Base-by-base conservation (phyloP, 23 tunicate genomes). In the Phallusia fumigata region DNA sequence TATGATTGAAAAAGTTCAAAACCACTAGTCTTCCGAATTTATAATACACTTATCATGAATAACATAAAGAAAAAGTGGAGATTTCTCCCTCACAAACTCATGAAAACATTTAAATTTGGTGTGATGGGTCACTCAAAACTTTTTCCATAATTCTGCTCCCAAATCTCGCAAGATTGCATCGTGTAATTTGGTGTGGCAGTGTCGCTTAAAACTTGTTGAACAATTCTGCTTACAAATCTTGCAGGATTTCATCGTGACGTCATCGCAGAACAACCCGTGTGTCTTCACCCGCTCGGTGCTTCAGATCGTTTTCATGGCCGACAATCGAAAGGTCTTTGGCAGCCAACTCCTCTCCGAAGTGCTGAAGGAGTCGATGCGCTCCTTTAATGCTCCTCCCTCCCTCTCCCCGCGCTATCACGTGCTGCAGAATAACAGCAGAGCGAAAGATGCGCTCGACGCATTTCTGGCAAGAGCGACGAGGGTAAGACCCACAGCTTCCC, bases 231-330 rank as follows among this genome's bases (percentile, higher is more conserved):
- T 75, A 6, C 64, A 33, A 74, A 2, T 19, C 35, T 6, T 33
- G 2, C 58, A 92, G 97, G 86, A 93, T 24, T 94, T 94, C 53
- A 53, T 89, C 12, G 86, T 85, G 77, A 78, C 74, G 19, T 94
- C 89, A 73, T 79, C 95, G 18, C 86, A 80, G 31, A 21, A 83
- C 28, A 65, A 64, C 2, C 93, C 98, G 45, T 89, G 93, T 65
- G 94, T 94, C 36, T 74, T 94, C 22, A 65, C 98, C 0, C 87
- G 98, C 8, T 94, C 98, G 16, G n/a, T 94, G 32, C 82, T 81
- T 0, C 98, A 94, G 53, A 79, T 94, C 53, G 64, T 87, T 0
- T 89, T 85, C 36, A 36, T 94, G 64, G 93, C 98, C 16, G 98
- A 85, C 24, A 85, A 88, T 45, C 83, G 79, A 19, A 64, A 82